Evolutionary conservation across 2,797 vertebrate genomes (phyloP).

Genomic region (Carapus acus): DNA sequence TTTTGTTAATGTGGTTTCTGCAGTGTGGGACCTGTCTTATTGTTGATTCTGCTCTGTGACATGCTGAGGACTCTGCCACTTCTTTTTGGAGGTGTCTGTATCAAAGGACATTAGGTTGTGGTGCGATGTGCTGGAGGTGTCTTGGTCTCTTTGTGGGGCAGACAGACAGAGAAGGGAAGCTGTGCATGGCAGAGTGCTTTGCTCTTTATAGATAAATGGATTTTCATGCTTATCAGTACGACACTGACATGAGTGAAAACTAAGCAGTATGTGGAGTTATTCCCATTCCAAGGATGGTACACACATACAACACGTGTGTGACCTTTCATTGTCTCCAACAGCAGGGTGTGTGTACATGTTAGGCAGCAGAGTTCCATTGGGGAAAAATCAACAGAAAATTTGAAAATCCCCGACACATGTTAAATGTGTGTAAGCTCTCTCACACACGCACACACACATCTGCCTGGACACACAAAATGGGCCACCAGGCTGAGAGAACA

Average conservation of each 20-base stretch:
- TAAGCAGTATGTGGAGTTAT: conserved; percentile 71
- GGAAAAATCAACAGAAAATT: conserved; percentile 9
- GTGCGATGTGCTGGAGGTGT: conserved; percentile 60
- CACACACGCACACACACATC: conserved; percentile 29
- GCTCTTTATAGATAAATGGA: conserved; percentile 73
- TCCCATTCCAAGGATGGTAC: conserved; percentile 45
- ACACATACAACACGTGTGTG: conserved; percentile 57
- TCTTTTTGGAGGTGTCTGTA: conserved; percentile 61
- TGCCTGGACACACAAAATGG: no score
- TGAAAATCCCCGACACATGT: conserved; percentile 24
- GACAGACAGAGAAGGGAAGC: no score
- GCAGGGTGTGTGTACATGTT: conserved; percentile 7
- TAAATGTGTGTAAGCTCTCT: conserved; percentile 15
- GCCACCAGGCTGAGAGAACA: no score
- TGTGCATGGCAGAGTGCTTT: conserved; percentile 56
- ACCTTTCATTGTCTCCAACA: conserved; percentile 51
- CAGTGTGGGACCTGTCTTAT: no score
- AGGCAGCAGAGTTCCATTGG: conserved; percentile 29
- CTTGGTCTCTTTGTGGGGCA: conserved; percentile 66
- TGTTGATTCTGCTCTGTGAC: conserved; percentile 46
- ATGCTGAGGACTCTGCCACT: conserved; percentile 45
- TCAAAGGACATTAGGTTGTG: conserved; percentile 63
- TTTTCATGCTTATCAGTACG: conserved; percentile 70
- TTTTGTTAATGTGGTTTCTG: no score
- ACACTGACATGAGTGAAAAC: conserved; percentile 69